Evolutionary conservation across 1,140 invertebrate species (phyloP).

Genomic region (Bombus breviceps): DNA sequence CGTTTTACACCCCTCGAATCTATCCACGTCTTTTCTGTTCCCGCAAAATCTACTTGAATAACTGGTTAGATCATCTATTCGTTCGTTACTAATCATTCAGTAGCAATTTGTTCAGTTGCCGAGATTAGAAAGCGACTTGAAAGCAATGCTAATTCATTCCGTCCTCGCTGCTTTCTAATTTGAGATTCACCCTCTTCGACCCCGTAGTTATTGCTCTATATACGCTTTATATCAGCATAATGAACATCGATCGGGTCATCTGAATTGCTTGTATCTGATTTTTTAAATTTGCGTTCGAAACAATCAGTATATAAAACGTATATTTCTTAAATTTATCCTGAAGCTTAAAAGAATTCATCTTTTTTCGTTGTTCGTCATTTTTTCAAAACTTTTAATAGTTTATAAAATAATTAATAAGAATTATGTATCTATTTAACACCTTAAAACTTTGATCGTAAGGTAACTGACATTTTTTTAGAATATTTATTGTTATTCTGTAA

Average conservation of each 20-base stretch:
- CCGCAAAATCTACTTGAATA: constrained; percentile 67
- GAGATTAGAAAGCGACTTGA: constrained; percentile 78
- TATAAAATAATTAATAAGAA: too few species aligned
- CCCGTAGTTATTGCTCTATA: constrained; percentile 63
- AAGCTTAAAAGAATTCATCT: too few species aligned
- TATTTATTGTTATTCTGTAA: too few species aligned
- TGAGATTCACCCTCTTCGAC: constrained; percentile 67
- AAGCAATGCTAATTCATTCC: constrained; percentile 76
- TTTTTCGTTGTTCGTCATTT: too few species aligned
- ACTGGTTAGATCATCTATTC: constrained; percentile 41
- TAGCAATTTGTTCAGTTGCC: constrained; percentile 72
- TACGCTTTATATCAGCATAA: constrained; percentile 64
- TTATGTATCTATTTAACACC: too few species aligned
- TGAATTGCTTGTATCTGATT: constrained; percentile 18
- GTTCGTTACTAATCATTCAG: constrained; percentile 75
- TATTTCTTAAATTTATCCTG: too few species aligned
- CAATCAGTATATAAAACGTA: neutral
- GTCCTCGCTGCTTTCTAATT: constrained; percentile 68
- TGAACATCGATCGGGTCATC: constrained; percentile 28
- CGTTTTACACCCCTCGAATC: constrained; percentile 38
- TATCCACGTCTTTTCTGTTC: constrained; percentile 41
- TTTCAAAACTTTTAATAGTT: too few species aligned
- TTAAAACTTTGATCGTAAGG: too few species aligned
- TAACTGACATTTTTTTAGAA: too few species aligned
- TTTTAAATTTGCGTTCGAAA: constrained; percentile 17